Conservation (phyloP, 2,797 vertebrate species). For the Protosalanx chinensis region DNA sequence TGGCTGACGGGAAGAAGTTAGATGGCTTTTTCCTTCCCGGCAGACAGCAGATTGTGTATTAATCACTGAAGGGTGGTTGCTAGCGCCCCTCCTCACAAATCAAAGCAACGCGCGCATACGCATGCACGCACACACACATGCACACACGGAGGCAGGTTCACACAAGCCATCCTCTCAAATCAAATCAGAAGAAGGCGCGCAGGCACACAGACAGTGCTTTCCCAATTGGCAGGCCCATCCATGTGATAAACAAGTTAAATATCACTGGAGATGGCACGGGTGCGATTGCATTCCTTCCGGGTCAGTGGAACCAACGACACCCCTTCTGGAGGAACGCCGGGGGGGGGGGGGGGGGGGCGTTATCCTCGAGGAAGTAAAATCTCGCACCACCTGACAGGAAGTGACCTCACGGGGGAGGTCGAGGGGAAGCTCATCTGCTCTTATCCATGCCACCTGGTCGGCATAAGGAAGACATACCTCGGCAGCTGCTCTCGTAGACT, state of each 20-base stretch:
- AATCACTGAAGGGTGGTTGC: slow-evolving; percentile 49
- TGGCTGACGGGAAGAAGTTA: not conserved
- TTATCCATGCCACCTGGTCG: slow-evolving; percentile 10
- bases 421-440: slow-evolving; percentile 26
- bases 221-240: slow-evolving; percentile 55
- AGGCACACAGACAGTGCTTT: slow-evolving; percentile 43
- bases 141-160: slow-evolving; percentile 42
- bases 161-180: slow-evolving; percentile 56
- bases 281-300: slow-evolving; percentile 68
- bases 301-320: slow-evolving; percentile 60
- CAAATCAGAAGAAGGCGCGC: slow-evolving; percentile 51
- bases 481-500: slow-evolving; percentile 26
- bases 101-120: slow-evolving; percentile 41
- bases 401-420: slow-evolving; percentile 36
- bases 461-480: not conserved
- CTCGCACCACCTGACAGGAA: slow-evolving; percentile 26
- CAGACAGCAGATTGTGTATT: slow-evolving; percentile 51
- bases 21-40: slow-evolving; percentile 26
- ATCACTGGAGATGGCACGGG: slow-evolving; percentile 67
- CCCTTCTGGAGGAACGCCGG: slow-evolving; percentile 55
- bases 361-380: slow-evolving; percentile 37
- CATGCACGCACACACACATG: slow-evolving; percentile 26
- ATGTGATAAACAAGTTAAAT: slow-evolving; percentile 69
- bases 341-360: slow-evolving; percentile 36
- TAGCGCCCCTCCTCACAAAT: slow-evolving; percentile 55